These are phyloP conservation scores for Xyrauchen texanus DNA, from an alignment of 2,113 vertebrate genomes.

Conservation along the genomic window DNA sequence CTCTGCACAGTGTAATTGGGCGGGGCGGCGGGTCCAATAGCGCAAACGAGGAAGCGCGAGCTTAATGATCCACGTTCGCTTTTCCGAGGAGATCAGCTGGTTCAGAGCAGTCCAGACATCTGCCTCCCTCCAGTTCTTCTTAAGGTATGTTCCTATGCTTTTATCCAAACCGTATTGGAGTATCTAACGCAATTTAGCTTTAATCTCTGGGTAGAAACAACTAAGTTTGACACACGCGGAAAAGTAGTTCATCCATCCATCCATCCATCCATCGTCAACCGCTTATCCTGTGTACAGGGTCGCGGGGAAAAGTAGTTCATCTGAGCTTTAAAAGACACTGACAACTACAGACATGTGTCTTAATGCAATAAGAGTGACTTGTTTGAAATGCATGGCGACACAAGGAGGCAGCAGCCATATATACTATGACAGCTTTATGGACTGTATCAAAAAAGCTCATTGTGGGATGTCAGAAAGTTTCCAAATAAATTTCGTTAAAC, in stretches of 20 bases:
- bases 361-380: not conserved
- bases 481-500: not conserved
- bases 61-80: not conserved
- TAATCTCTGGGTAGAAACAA: too few species aligned
- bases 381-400: not conserved
- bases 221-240: too few species aligned
- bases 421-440: not conserved
- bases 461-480: not conserved
- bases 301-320: too few species aligned
- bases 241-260: too few species aligned
- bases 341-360: not conserved
- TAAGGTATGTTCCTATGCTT: constrained; percentile 17
- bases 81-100: not conserved
- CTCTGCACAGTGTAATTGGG: constrained; percentile 3
- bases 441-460: not conserved
- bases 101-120: not conserved
- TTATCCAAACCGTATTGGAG: not conserved
- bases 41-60: constrained; percentile 25
- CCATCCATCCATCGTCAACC: too few species aligned
- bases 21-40: not conserved
- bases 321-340: not conserved
- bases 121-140: not conserved
- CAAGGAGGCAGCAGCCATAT: not conserved
- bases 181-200: not conserved
- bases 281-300: too few species aligned